Conservation (phyloP, 2,888 invertebrate species). For the Athalia circularis region DNA sequence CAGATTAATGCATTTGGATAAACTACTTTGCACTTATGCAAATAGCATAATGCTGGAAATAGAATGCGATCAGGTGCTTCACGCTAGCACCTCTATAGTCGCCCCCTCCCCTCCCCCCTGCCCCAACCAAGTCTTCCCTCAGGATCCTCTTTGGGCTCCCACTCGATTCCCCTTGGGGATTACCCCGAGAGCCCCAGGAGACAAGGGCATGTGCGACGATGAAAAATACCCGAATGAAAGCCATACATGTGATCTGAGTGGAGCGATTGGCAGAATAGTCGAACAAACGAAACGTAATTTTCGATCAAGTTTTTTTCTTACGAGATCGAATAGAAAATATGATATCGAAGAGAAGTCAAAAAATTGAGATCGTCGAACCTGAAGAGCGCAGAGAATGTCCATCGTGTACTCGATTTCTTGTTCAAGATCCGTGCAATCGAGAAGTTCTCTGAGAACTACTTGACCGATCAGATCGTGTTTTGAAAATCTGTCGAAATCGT, state of each 20-base stretch:
- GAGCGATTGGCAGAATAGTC: neutral
- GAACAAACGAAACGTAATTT: neutral
- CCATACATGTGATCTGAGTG: neutral
- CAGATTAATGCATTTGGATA: no score
- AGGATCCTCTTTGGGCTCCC: no score
- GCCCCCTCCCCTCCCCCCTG: no score
- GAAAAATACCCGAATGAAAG: neutral
- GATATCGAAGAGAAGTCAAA: neutral
- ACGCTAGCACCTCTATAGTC: no score
- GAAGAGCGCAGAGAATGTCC: constrained; percentile 87
- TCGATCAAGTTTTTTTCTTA: neutral
- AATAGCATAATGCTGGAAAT: no score
- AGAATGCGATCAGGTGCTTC: no score
- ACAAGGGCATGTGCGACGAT: neutral
- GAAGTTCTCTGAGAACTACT: constrained; percentile 86
- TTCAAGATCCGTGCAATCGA: constrained; percentile 85
- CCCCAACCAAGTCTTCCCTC: no score
- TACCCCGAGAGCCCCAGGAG: no score
- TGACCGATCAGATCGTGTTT: constrained; percentile 92
- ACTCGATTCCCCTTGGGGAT: no score
- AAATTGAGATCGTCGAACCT: constrained; percentile 76
- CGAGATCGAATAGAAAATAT: neutral
- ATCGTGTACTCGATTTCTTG: constrained; percentile 90
- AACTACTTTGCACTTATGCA: no score
- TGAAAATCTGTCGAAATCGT: constrained; percentile 92